Evolutionary conservation across 2,113 vertebrate species (phyloP).

Genomic region (Deroptyus accipitrinus): DNA sequence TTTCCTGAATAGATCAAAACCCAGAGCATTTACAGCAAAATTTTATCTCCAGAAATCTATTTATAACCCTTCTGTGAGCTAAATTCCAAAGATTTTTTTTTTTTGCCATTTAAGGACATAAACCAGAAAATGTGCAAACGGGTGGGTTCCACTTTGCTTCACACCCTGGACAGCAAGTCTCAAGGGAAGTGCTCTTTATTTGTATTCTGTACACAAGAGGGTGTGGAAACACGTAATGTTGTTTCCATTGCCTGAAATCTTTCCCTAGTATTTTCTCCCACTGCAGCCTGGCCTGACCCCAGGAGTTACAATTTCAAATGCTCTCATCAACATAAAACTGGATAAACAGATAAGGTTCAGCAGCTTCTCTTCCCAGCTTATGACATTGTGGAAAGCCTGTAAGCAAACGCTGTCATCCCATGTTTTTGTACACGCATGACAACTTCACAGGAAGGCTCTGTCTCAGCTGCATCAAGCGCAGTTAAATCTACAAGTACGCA

Average conservation of each 20-base stretch:
- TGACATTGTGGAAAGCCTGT: neutral
- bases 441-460: neutral
- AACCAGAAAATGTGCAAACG: conserved; percentile 30
- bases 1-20: neutral
- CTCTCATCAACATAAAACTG: neutral
- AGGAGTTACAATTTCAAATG: neutral
- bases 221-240: conserved; percentile 49
- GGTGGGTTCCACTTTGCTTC: conserved; percentile 25
- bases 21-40: conserved; percentile 3
- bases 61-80: conserved; percentile 26
- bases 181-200: conserved; percentile 18
- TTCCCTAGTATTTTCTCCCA: conserved; percentile 54
- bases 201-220: conserved; percentile 47
- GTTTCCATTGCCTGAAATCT: conserved; percentile 44
- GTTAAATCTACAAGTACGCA: neutral
- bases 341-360: conserved; percentile 5
- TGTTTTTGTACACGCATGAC: neutral
- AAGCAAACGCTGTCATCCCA: neutral
- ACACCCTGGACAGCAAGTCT: conserved; percentile 2
- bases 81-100: conserved; percentile 21
- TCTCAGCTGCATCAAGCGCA: neutral
- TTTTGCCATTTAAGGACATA: conserved; percentile 56
- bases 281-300: neutral
- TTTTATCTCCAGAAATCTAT: conserved; percentile 33
- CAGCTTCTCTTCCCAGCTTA: conserved; percentile 4